Percentiles rank a stretch among this genome's conserved stretches.
Evolutionary conservation across 2,797 vertebrate genomes (phyloP).

Genomic region (Siniperca obscura): DNA sequence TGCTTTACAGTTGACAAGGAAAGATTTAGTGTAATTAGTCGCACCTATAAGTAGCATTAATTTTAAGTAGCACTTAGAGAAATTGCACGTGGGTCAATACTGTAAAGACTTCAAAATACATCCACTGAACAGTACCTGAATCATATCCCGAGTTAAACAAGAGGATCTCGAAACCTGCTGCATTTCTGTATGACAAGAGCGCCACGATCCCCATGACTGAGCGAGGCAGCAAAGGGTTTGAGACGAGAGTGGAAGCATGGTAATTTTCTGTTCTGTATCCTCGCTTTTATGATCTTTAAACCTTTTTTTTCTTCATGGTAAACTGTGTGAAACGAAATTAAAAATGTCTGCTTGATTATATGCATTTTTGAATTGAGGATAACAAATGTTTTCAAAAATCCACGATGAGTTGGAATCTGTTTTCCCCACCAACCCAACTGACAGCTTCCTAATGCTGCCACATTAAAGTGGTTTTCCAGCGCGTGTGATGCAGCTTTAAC

Average conservation of each 20-base stretch:
- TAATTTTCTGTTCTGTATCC: constrained; percentile 53
- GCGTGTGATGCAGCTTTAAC: constrained; percentile 92
- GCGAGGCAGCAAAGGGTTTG: constrained; percentile 54
- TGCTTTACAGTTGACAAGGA: constrained; percentile 50
- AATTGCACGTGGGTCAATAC: constrained; percentile 70
- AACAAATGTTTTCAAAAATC: constrained; percentile 89
- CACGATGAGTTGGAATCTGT: constrained; percentile 80
- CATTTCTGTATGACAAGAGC: constrained; percentile 56
- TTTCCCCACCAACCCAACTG: constrained; percentile 87
- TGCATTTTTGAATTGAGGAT: constrained; percentile 81
- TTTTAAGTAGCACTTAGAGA: constrained; percentile 66
- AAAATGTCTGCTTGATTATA: constrained; percentile 79
- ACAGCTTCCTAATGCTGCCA: constrained; percentile 92
- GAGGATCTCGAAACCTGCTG: constrained; percentile 50
- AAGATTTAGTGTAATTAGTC: constrained; percentile 58
- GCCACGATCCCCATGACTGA: constrained; percentile 51
- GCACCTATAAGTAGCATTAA: constrained; percentile 40
- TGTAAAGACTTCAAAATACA: constrained; percentile 50
- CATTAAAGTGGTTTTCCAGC: constrained; percentile 92
- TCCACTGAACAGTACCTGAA: constrained; percentile 43
- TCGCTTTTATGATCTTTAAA: constrained; percentile 71
- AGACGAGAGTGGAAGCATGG: constrained; percentile 34
- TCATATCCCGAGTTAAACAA: constrained; percentile 50
- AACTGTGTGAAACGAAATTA: constrained; percentile 83
- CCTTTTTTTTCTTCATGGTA: constrained; percentile 67